phyloP scores from a whole-genome alignment of 2,888 invertebrate genomes.

The Sesamia inferens region DNA sequence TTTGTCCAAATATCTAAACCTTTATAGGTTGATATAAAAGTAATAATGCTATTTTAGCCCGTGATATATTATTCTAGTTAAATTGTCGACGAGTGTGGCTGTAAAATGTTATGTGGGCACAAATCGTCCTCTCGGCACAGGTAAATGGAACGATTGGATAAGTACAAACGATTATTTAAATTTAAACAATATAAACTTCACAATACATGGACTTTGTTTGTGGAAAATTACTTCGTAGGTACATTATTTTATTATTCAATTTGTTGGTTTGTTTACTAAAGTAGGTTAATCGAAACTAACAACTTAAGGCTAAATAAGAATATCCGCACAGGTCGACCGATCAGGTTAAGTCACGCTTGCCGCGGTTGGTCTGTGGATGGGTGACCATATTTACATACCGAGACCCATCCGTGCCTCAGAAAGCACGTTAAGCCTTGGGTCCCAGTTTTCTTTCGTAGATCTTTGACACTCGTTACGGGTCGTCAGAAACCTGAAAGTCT shows the following conservation, averaged over 20 bases:
- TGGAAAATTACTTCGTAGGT: not conserved
- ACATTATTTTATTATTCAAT: not conserved
- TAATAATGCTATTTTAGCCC: not conserved
- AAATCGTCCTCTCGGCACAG: slow-evolving; percentile 61
- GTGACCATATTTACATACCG: no score
- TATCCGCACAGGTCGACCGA: no score
- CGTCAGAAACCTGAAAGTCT: no score
- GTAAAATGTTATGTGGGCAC: slow-evolving; percentile 70
- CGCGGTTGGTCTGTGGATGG: no score
- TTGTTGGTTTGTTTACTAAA: not conserved
- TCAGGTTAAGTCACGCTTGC: no score
- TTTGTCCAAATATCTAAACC: no score
- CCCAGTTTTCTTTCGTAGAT: no score
- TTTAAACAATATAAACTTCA: slow-evolving; percentile 10
- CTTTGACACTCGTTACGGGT: no score
- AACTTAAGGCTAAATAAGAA: no score
- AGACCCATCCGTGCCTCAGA: no score
- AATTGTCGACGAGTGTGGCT: slow-evolving; percentile 57
- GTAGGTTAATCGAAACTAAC: not conserved
- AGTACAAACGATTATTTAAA: slow-evolving; percentile 27
- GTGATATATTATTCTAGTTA: slow-evolving; percentile 26
- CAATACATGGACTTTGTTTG: not conserved
- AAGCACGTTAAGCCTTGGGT: no score
- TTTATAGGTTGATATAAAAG: slow-evolving; percentile 18
- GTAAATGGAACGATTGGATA: slow-evolving; percentile 36